These are phyloP conservation scores for Erebia aethiops DNA, from an alignment of 2,888 invertebrate genomes.

Conservation along the genomic window DNA sequence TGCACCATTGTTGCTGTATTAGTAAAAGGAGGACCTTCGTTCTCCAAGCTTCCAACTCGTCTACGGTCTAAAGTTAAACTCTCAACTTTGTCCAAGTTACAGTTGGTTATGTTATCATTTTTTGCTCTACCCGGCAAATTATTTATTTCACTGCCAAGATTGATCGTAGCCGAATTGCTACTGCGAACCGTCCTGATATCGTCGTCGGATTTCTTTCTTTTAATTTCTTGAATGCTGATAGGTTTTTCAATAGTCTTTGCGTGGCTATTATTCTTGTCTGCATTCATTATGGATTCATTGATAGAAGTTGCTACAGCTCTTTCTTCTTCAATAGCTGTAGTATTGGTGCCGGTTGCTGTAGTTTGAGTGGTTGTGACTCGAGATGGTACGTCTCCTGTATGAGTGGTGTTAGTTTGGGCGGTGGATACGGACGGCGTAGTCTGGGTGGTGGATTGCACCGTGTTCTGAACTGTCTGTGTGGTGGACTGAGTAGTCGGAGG, in stretches of 20 bases:
- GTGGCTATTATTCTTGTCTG: slow-evolving; percentile 51
- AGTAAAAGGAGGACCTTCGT: slow-evolving; percentile 49
- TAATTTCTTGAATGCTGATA: slow-evolving; percentile 70
- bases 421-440: slow-evolving; percentile 76
- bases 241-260: slow-evolving; percentile 41
- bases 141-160: slow-evolving; percentile 41
- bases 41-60: slow-evolving; percentile 54
- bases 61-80: slow-evolving; percentile 68
- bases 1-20: slow-evolving; percentile 40
- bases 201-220: slow-evolving; percentile 55
- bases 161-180: slow-evolving; percentile 48
- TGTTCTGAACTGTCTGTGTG: slow-evolving; percentile 77
- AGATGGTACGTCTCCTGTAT: slow-evolving; percentile 66
- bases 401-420: slow-evolving; percentile 72
- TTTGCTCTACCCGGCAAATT: slow-evolving; percentile 48
- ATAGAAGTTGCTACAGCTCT: slow-evolving; percentile 43
- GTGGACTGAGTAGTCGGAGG: slow-evolving; percentile 73
- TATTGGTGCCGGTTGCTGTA: slow-evolving; percentile 57
- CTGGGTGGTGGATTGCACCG: slow-evolving; percentile 78
- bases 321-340: slow-evolving; percentile 52
- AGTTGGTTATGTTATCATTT: slow-evolving; percentile 41
- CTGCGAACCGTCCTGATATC: slow-evolving; percentile 49
- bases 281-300: slow-evolving; percentile 43
- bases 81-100: slow-evolving; percentile 48
- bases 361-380: slow-evolving; percentile 53